phyloP scores from a whole-genome alignment of 2,888 invertebrate species.

The Xestoiulus laeticollis region DNA sequence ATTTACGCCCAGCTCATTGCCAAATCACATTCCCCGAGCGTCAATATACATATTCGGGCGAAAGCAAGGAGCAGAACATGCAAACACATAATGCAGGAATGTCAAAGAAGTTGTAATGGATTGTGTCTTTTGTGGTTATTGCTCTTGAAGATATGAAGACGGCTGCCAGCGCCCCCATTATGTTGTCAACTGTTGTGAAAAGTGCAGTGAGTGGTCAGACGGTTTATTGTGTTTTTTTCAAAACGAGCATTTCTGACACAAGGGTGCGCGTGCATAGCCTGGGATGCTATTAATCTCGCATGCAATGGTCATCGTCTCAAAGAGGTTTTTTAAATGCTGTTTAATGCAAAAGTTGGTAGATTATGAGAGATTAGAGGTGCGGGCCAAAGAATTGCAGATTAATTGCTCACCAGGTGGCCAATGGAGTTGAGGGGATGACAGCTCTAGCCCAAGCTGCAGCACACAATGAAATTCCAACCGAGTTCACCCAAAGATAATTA shows the following conservation, averaged over 20 bases:
- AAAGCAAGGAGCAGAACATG: not conserved
- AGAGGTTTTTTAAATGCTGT: conserved; percentile 27
- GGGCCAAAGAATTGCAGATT: conserved; percentile 35
- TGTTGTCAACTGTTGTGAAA: conserved; percentile 41
- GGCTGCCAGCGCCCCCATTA: conserved; percentile 43
- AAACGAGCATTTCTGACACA: conserved; percentile 19
- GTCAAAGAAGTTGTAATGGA: conserved; percentile 41
- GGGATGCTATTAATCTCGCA: conserved; percentile 21
- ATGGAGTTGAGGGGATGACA: conserved; percentile 41
- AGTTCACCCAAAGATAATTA: conserved; percentile 34
- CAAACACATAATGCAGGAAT: not conserved
- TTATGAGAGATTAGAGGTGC: conserved; percentile 41
- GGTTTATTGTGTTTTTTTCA: conserved; percentile 39
- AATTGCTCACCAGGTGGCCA: conserved; percentile 43
- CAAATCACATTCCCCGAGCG: not conserved
- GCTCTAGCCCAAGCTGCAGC: conserved; percentile 24
- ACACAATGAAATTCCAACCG: conserved; percentile 39
- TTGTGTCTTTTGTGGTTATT: conserved; percentile 41
- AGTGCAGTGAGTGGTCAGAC: conserved; percentile 35
- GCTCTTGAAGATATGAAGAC: conserved; percentile 37
- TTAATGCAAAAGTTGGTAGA: conserved; percentile 40
- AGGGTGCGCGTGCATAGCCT: conserved; percentile 18
- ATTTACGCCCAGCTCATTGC: not conserved
- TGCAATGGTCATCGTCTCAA: conserved; percentile 34
- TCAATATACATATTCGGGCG: not conserved